Evolutionary conservation across 2,113 vertebrate species (phyloP).

Genomic region (Rhinolophus sinicus): DNA sequence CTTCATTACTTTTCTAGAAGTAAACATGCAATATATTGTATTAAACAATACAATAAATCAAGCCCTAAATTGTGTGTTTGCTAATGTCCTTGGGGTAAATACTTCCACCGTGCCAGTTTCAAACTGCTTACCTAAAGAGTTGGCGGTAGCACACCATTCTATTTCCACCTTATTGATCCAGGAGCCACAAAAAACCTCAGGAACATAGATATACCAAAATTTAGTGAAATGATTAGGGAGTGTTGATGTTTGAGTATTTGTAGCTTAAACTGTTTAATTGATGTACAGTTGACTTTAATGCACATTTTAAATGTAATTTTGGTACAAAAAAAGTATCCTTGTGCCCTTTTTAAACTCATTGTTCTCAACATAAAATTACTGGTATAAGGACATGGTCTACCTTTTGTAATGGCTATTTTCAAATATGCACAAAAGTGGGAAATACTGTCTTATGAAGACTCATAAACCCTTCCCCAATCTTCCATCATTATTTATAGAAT

Average conservation of each 20-base stretch:
- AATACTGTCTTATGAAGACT: background rate
- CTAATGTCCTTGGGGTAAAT: background rate
- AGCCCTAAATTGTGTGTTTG: background rate
- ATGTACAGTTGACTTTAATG: background rate
- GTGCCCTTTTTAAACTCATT: background rate
- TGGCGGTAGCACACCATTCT: background rate
- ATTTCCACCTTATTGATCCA: background rate
- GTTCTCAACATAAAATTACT: background rate
- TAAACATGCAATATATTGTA: background rate
- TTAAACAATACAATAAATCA: background rate
- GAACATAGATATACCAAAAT: background rate
- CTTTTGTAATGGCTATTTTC: background rate
- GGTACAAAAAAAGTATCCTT: background rate
- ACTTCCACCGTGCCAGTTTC: background rate
- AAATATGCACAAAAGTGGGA: background rate
- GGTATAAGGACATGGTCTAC: background rate
- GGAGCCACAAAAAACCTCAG: background rate
- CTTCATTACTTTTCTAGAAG: background rate
- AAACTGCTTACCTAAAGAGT: background rate
- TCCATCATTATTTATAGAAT: background rate
- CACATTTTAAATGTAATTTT: background rate
- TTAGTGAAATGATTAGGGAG: background rate
- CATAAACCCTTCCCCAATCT: background rate
- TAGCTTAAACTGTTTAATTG: background rate
- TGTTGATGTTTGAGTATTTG: background rate